phyloP scores from a whole-genome alignment of 2,888 invertebrate genomes.

The Habroteleia sp. region DNA sequence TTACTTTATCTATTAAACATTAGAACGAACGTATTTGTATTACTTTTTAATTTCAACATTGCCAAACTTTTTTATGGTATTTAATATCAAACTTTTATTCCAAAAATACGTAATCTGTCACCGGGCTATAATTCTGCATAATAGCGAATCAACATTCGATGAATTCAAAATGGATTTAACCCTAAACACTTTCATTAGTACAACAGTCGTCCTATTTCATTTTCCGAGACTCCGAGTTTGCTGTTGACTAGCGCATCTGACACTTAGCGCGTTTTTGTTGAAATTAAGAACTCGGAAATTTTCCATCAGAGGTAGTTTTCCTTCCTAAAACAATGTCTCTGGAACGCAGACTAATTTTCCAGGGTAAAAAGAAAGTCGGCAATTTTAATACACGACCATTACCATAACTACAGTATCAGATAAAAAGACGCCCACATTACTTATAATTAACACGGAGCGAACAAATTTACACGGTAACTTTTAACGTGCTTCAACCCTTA shows the following conservation, averaged over 20 bases:
- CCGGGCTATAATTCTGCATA: slow-evolving; percentile 16
- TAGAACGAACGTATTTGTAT: too few relatives aligned
- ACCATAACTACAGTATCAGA: slow-evolving; percentile 58
- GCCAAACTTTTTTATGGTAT: too few relatives aligned
- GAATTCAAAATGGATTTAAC: slow-evolving; percentile 31
- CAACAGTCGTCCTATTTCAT: slow-evolving; percentile 42
- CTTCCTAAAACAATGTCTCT: slow-evolving; percentile 59
- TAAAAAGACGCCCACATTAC: slow-evolving; percentile 32
- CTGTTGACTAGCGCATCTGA: slow-evolving; percentile 55
- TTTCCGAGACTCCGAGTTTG: slow-evolving; percentile 30
- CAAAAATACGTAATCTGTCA: too few relatives aligned
- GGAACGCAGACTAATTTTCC: slow-evolving; percentile 63
- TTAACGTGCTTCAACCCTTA: background rate
- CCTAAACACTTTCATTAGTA: slow-evolving; percentile 47
- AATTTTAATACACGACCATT: slow-evolving; percentile 45
- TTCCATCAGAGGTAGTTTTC: slow-evolving; percentile 60
- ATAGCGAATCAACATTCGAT: slow-evolving; percentile 31
- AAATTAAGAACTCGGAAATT: slow-evolving; percentile 63
- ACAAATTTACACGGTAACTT: slow-evolving; percentile 15
- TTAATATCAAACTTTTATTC: too few relatives aligned
- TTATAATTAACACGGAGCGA: slow-evolving; percentile 30
- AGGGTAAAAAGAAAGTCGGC: slow-evolving; percentile 42
- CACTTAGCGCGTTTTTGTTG: slow-evolving; percentile 62
- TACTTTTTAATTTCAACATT: too few relatives aligned
- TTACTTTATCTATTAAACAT: too few relatives aligned